Base-by-base conservation (phyloP, 2,797 vertebrate genomes). In the Ateles fusciceps region DNA sequence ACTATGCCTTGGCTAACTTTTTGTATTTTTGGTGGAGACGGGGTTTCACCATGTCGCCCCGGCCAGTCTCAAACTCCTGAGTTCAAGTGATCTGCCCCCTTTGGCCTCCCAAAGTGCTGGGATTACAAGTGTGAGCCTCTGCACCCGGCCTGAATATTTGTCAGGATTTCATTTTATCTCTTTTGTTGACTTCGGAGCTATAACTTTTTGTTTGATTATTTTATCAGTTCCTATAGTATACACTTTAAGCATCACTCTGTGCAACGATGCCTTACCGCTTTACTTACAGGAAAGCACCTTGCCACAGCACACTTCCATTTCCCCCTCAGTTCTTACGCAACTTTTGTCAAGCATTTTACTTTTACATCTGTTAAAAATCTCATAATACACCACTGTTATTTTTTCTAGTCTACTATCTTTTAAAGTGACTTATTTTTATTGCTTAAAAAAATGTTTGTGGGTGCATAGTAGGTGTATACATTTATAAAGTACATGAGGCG, bases 291-390 rank as follows among this genome's bases (percentile, higher is more conserved):
- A 30, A 7, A 33, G 28, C 15, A 7, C 57, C 57, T 21, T 21
- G 11, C 48, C 24, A 6, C 2, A 36, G 2, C 3, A 2, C 15
- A 0, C 4, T 5, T 48, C 28, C 50, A 36, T 22, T 42, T 33
- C 28, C 39, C 39, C 19, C 39, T 61, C 10, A 2, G 24, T 1
- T 17, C 5, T 61, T 33, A 4, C 0, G 4, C 12, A 3, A 2
- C 21, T 12, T 13, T 7, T 44, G 36, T 28, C 57, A 21, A 30
- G 5, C 39, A 61, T 21, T 33, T 44, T 42, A 21, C 36, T 22
- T 46, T 19, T 4, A 7, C 17, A 4, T 42, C 11, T 0, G 24
- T 44, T 17, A 46, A 17, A 28, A 26, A 57, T 22, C 17, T 48
- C 6, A 7, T 4, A 14, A 36, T 33, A 13, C 30, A 13, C 15